Percentiles rank a stretch among this genome's conserved stretches.
These are phyloP conservation scores for Tribolium castaneum DNA, from an alignment of 1,140 invertebrate genomes.

Conservation along the genomic window DNA sequence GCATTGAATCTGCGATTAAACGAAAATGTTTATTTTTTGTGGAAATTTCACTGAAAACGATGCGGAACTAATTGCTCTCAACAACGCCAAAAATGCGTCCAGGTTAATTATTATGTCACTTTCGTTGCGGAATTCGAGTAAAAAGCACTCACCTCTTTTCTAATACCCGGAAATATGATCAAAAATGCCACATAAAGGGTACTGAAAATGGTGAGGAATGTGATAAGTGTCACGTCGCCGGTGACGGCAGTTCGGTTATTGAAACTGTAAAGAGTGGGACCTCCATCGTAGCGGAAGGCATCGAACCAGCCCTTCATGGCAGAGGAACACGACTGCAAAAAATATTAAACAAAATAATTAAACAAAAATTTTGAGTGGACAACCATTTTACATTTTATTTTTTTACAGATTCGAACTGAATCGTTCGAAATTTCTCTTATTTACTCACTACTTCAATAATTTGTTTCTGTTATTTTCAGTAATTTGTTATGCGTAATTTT, in stretches of 20 bases:
- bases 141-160: conserved; percentile 85
- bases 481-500: too few species aligned
- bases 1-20: background rate
- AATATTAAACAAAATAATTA: conserved; percentile 33
- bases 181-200: conserved; percentile 93
- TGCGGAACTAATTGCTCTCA: conserved; percentile 9
- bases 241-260: conserved; percentile 93
- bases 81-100: conserved; percentile 6
- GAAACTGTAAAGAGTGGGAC: conserved; percentile 92
- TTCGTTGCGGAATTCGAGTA: background rate
- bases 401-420: too few species aligned
- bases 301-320: conserved; percentile 92
- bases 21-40: background rate
- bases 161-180: conserved; percentile 92
- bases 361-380: too few species aligned
- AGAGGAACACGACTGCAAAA: conserved; percentile 10
- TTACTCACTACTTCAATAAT: too few species aligned
- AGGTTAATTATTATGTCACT: conserved; percentile 11
- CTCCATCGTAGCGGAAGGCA: conserved; percentile 91
- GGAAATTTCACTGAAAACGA: background rate
- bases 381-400: too few species aligned
- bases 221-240: conserved; percentile 87
- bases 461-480: too few species aligned
- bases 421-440: too few species aligned
- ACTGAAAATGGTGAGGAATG: conserved; percentile 86